Base-by-base conservation (phyloP, 2,113 vertebrate genomes). In the Paratilapia polleni region DNA sequence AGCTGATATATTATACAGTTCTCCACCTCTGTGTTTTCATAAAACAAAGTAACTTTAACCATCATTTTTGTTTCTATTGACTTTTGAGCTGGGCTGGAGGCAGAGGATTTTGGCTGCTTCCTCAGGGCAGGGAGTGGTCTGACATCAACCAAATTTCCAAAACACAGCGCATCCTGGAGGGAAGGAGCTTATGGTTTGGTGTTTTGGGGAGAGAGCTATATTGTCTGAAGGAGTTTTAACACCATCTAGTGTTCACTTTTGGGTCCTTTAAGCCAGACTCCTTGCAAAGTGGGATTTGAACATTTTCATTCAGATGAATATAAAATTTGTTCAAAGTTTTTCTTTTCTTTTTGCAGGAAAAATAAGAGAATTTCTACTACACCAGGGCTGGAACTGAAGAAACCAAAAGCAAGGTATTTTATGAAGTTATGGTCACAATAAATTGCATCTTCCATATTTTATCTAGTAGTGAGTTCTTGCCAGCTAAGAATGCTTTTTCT, bases 181-280 rank as follows among this genome's bases (percentile, higher is more conserved):
- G 22, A 85, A 64, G 52, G 11, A 59, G 49, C 34, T 63, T 8
- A 52, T 49, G 43, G 24, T 60, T 84, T 47, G 6, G 26, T 66
- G n/a, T 68, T 81, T 54, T 57, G 60, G n/a, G 52, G 43, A 70
- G 66, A 36, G 31, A 56, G 28, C 11, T 56, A 28, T 34, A 14
- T 31, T 85, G 28, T 85, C 38, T 79, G 10, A 66, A 68, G 85
- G 77, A 47, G 56, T 77, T 88, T 74, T 86, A 87, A 26, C 89
- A 78, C 92, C 95, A 94, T 80, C 95, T 96, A 92, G 91, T 95
- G 95, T 89, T 92, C 15, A 77, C 17, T 15, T 80, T 76, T 68
- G 66, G 20, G 12, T 52, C 8, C 15, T 85, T 66, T 87, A 89
- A 31, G 1, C 11, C 20, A 77, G 3, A 56, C 54, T 17, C 5